Base-by-base conservation (phyloP, 2,113 vertebrate species). In the Zapornia atra region DNA sequence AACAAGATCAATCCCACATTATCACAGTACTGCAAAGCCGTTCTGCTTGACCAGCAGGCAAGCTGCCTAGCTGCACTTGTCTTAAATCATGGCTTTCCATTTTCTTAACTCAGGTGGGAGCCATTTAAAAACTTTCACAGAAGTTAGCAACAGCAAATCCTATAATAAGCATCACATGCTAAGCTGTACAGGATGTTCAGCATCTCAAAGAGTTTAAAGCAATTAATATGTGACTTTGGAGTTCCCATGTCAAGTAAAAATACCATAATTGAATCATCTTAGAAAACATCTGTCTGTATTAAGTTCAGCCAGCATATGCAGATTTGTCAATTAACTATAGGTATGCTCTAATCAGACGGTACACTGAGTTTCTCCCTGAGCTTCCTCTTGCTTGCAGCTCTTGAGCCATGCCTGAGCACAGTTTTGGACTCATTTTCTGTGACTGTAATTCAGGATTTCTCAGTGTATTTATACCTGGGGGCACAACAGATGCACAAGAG, bases 31-130 rank as follows among this genome's bases (percentile, higher is more conserved):
- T 61, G 75, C 57, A 85, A 90, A 96, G 21, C 38, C 82, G 16
- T 77, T 95, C 31, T 77, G 50, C 82, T 76, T 66, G 73, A 88
- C 28, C 51, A 16, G 79, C 79, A 85, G 59, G 59, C 82, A 95
- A 82, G 65, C 44, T 92, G 72, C 84, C 77, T 84, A 22, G 65
- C 56, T 91, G 84, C 82, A 93, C 71, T 46, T 88, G 42, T 61
- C 72, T 93, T 94, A 92, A 95, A 96, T 96, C 71, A 90, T 7
- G 36, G 42, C 86, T 92, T 95, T 26, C 51, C 36, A 46, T 76
- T 63, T 82, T 77, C 75, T 80, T 53, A 77, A 65, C 48, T 93
- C 92, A 92, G 86, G 86, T 95, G 90, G 94, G 88, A 95, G 68
- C 44, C 5, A 1, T 82, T 57, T 80, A 68, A 85, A 83, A 83